phyloP scores from a whole-genome alignment of 2,113 vertebrate species.

The Psilopogon haemacephalus region DNA sequence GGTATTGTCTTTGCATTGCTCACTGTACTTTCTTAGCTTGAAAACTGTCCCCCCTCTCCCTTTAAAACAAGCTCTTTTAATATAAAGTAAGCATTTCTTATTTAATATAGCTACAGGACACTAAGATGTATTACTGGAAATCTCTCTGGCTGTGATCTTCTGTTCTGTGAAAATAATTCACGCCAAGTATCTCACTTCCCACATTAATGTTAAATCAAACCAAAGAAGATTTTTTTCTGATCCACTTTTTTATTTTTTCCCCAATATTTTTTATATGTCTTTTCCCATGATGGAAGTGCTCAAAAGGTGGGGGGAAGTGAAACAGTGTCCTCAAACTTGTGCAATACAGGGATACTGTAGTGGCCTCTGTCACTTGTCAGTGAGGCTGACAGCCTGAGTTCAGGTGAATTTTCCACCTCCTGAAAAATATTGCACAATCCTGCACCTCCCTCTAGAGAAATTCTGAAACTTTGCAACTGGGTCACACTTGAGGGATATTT shows the following conservation, averaged over 20 bases:
- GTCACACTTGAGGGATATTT: not conserved
- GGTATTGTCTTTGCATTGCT: not conserved
- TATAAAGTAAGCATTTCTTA: not conserved
- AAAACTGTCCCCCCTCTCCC: accelerated
- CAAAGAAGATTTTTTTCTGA: not conserved
- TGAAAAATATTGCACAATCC: not conserved
- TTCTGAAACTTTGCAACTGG: not conserved
- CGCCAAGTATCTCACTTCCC: not conserved
- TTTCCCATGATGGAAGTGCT: not conserved
- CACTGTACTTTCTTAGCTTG: not conserved
- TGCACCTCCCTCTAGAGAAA: not conserved
- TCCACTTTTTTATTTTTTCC: not conserved
- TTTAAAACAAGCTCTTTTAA: not conserved
- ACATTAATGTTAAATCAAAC: not conserved
- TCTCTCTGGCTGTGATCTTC: not conserved
- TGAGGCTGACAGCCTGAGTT: not conserved
- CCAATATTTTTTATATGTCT: not conserved
- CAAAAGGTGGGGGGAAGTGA: not conserved
- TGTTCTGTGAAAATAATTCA: not conserved
- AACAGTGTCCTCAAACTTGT: not conserved
- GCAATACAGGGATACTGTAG: not conserved
- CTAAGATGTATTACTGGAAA: not conserved
- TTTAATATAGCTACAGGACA: not conserved
- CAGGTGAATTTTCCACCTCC: not conserved
- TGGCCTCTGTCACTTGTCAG: not conserved